These are phyloP conservation scores for Rutilus rutilus DNA, from an alignment of 2,113 vertebrate species.

Conservation along the genomic window DNA sequence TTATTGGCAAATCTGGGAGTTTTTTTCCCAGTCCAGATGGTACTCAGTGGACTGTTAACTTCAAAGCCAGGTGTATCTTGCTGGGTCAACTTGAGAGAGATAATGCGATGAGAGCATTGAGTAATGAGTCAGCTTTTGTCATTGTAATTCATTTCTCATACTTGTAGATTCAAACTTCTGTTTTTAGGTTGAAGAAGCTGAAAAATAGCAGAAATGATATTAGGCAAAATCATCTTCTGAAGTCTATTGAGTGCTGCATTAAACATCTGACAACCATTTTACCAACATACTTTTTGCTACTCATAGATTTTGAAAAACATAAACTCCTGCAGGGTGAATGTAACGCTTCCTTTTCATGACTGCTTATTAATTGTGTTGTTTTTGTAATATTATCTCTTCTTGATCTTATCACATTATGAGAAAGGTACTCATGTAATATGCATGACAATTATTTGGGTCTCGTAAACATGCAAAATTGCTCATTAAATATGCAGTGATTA, in stretches of 20 bases:
- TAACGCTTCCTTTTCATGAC: not conserved
- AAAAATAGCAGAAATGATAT: not conserved
- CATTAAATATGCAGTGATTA: slow-evolving; percentile 10
- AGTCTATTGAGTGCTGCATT: not conserved
- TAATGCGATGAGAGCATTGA: not conserved
- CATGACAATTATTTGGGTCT: not conserved
- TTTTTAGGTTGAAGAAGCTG: not conserved
- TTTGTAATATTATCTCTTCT: not conserved
- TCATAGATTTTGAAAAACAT: not conserved
- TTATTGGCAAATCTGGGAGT: not conserved
- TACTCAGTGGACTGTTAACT: not conserved
- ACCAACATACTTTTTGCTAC: not conserved
- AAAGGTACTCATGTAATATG: slow-evolving; percentile 14
- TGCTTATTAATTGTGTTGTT: not conserved
- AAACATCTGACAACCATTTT: not conserved
- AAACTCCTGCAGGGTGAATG: not conserved
- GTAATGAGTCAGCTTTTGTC: not conserved
- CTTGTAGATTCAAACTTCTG: not conserved
- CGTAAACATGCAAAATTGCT: not conserved
- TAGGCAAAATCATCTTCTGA: not conserved
- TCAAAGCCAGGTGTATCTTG: not conserved
- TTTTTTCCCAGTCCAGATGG: not conserved
- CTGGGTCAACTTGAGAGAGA: not conserved
- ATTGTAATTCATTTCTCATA: not conserved
- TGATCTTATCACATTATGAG: not conserved